Base-by-base conservation (phyloP, 2,797 vertebrate genomes). In the Epinephelus malabaricus region DNA sequence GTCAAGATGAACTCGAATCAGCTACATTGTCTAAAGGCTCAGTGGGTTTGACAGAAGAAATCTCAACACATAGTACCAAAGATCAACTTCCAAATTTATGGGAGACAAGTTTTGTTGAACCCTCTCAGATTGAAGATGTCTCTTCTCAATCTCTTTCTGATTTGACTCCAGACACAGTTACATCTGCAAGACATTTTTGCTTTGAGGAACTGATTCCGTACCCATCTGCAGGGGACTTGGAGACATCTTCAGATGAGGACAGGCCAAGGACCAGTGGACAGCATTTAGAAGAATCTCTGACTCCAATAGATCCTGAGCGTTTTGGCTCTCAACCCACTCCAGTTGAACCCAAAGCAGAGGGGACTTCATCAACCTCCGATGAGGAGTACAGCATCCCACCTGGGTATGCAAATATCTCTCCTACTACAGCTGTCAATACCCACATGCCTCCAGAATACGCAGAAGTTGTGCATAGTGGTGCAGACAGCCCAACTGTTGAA, bases 161-260 rank as follows among this genome's bases (percentile, higher is more conserved):
- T 74, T 54, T 89, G 30, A 92, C 88, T 69, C 84, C 91, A 51
- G 90, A 93, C 10, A 92, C 85, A 13, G 85, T 87, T 63, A 83
- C 61, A 75, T 49, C 55, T 73, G 66, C 69, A 73, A 82, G 82
- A 83, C 68, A 87, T 76, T 92, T 95, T 69, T 77, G 90, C 45
- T 94, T 94, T 85, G 86, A 90, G n/a, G 89, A 94, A 30, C n/a
- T 83, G 40, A 66, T 76, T 27, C 73, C 69, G 2, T 62, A 79
- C 72, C 10, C n/a, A 4, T 84, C 67, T 27, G 55, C 51, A 30
- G 68, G 2, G 21, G 79, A 46, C 15, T 8, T 54, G 1, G 82
- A 85, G 55, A 64, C 46, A 21, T 71, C 76, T 30, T 82, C 78
- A 76, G 66, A 85, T 67, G 75, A 90, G n/a, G 54, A 56, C 0